Base-by-base conservation (phyloP, 2,888 invertebrate species). In the Cataglyphis livida region DNA sequence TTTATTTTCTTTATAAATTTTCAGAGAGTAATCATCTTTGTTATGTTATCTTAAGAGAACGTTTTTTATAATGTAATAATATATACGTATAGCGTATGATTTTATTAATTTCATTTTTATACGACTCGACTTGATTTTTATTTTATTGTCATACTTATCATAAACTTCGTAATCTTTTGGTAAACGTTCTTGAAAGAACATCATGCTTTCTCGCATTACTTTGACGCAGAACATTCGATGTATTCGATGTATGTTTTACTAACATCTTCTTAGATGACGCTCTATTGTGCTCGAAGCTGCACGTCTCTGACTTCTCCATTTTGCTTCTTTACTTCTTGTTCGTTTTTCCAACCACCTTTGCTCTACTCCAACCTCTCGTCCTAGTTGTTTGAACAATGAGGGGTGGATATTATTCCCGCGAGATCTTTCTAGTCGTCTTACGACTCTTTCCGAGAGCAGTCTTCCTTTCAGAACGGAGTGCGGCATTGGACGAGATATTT, bases 221-320 rank as follows among this genome's bases (percentile, higher is more conserved):
- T 78, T 35, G 44, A 61, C 59, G 68, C 44, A 6, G 59, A 59
- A 79, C 59, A 61, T 79, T 79, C 78, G 78, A 79, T 68, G 78
- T 78, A 70, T 78, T 68, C 78, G 78, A 78, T 68, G 78, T 79
- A 79, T 68, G 78, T 68, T 79, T 79, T 79, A 68, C 59, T 59
- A 79, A 78, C 78, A 61, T 79, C 44, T 78, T 78, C 44, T 15
- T 44, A 64, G 78, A 68, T 79, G 78, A 79, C 32, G 68, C 44
- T 79, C 59, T 79, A 79, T 79, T 79, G 78, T 79, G 61, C 44
- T 44, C 59, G 66, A 59, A 59, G 78, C 78, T 70, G 44, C 25
- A 61, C 59, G 44, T 59, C 25, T 68, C 59, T 32, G 68, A 66
- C 57, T 78, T 59, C 68, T 79, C 44, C 78, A 68, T 79, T 68